Conservation (phyloP, 1,140 invertebrate genomes). For the Bombus huntii region DNA sequence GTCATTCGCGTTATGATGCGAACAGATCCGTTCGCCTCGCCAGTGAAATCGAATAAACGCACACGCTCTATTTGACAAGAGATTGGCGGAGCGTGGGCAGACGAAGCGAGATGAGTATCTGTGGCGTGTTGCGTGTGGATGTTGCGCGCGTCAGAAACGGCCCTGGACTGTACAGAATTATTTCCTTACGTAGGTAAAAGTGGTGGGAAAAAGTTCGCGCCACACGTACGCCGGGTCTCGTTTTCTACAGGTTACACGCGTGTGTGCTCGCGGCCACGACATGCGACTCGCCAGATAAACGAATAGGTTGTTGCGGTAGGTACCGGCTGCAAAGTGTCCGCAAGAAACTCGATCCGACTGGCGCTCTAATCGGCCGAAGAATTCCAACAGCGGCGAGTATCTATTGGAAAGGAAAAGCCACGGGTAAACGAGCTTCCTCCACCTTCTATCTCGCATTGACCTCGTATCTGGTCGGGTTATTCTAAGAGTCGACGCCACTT, state of each 20-base stretch:
- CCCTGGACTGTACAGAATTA: slow-evolving; percentile 6
- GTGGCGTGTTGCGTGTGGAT: neutral
- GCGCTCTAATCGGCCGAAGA: slow-evolving; percentile 64
- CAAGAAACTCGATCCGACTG: slow-evolving; percentile 66
- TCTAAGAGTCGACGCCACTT: neutral
- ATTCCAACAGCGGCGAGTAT: slow-evolving; percentile 55
- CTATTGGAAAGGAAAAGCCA: slow-evolving; percentile 66
- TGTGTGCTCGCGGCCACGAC: slow-evolving; percentile 42
- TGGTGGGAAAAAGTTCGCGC: neutral
- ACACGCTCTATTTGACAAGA: neutral
- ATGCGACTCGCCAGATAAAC: slow-evolving; percentile 58
- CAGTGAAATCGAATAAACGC: neutral
- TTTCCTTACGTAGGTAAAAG: slow-evolving; percentile 13
- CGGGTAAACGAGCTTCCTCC: slow-evolving; percentile 47
- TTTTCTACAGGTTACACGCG: slow-evolving; percentile 2
- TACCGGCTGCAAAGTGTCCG: slow-evolving; percentile 63
- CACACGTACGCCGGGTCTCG: neutral
- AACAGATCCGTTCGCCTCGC: no score
- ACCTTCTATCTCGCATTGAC: neutral
- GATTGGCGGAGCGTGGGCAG: slow-evolving; percentile 1
- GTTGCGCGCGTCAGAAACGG: neutral
- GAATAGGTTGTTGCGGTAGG: slow-evolving; percentile 70
- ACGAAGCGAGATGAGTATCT: neutral
- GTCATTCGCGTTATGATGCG: neutral
- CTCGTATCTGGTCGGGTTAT: no score